phyloP scores from a whole-genome alignment of 2,797 vertebrate species.

The Hapalemur alaotrensis region DNA sequence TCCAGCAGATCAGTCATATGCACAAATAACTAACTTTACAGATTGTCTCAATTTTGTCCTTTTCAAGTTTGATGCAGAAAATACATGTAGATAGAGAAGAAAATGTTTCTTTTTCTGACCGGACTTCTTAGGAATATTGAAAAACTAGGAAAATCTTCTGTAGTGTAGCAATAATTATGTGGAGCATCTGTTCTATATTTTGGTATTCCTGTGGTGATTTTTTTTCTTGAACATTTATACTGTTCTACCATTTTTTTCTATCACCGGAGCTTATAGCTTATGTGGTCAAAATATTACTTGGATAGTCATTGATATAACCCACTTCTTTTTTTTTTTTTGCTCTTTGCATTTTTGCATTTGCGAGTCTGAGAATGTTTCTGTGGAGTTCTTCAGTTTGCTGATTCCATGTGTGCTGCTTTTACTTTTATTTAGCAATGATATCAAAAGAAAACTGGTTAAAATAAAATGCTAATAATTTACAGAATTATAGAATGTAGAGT shows the following conservation, averaged over 20 bases:
- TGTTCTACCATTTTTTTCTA: slow-evolving; percentile 47
- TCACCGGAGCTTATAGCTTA: slow-evolving; percentile 1
- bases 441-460: slow-evolving; percentile 64
- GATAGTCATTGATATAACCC: slow-evolving; percentile 38
- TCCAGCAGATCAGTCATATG: background rate
- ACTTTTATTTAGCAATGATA: slow-evolving; percentile 58
- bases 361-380: slow-evolving; percentile 32
- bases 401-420: background rate
- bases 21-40: background rate
- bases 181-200: slow-evolving; percentile 52
- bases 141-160: slow-evolving; percentile 54
- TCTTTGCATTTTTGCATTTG: slow-evolving; percentile 39
- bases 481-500: slow-evolving; percentile 6
- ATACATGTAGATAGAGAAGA: slow-evolving; percentile 34
- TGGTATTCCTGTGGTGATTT: slow-evolving; percentile 53
- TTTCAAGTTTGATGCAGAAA: slow-evolving; percentile 41
- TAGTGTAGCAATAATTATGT: slow-evolving; percentile 28
- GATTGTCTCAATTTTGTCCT: slow-evolving; percentile 33
- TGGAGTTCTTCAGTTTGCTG: slow-evolving; percentile 1
- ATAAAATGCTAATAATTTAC: slow-evolving; percentile 44
- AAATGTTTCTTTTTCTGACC: slow-evolving; percentile 33
- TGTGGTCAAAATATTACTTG: background rate
- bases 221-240: slow-evolving; percentile 27
- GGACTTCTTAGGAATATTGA: slow-evolving; percentile 2
- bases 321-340: background rate